These are phyloP conservation scores for Chloropsis cyanopogon DNA, from an alignment of 2,113 vertebrate species.

Conservation along the genomic window DNA sequence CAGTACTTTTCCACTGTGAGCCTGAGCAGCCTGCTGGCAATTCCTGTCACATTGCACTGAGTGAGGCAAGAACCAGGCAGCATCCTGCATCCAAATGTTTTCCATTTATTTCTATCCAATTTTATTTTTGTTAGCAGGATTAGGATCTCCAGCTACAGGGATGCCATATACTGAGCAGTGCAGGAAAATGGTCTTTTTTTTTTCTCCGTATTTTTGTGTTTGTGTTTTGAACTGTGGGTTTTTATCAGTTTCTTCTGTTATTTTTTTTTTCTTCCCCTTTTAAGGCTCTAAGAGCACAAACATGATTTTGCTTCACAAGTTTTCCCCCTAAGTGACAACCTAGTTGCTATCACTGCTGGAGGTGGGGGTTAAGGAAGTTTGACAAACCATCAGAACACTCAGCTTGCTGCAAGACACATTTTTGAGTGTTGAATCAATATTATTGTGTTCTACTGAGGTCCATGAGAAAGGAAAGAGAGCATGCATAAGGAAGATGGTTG, in stretches of 20 bases:
- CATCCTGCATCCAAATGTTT: background rate
- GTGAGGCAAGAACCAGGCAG: background rate
- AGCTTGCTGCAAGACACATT: background rate
- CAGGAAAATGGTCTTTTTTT: background rate
- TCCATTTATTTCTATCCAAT: background rate
- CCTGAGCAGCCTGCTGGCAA: background rate
- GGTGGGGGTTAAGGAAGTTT: background rate
- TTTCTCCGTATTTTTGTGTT: fast-evolving
- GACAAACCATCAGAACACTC: background rate
- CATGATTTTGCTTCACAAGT: background rate
- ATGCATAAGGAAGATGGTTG: background rate
- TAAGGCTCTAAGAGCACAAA: background rate
- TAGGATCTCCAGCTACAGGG: background rate
- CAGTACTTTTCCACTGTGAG: background rate
- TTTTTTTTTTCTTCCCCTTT: background rate
- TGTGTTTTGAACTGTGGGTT: background rate
- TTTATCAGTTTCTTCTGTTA: background rate
- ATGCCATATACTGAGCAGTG: background rate
- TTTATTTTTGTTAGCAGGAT: background rate
- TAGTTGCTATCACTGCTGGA: background rate
- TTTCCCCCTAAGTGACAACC: background rate
- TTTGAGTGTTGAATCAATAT: background rate
- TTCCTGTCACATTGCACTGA: background rate
- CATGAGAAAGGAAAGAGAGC: background rate
- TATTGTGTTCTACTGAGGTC: background rate